Evolutionary conservation across 2,888 invertebrate genomes (phyloP).

Genomic region (Aspidiotus destructor): DNA sequence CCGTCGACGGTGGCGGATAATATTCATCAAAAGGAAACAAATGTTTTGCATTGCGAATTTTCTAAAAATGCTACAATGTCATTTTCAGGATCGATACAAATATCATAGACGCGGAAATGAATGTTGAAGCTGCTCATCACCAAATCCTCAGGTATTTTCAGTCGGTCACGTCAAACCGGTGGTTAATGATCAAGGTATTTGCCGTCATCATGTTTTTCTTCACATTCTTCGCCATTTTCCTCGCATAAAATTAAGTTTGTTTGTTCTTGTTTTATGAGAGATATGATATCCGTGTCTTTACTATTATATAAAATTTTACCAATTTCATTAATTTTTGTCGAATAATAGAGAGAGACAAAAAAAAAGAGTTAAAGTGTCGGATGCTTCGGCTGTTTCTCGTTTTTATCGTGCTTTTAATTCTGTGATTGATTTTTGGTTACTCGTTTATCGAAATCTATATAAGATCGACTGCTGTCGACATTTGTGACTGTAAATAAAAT

Average conservation of each 20-base stretch:
- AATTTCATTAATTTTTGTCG: neutral
- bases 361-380: neutral
- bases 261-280: neutral
- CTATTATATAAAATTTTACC: neutral
- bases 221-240: conserved; percentile 94
- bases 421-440: conserved; percentile 4
- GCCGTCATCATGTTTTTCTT: conserved; percentile 97
- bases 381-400: neutral
- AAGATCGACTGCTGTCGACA: neutral
- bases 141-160: conserved; percentile 98
- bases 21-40: neutral
- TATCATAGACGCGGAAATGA: conserved; percentile 87
- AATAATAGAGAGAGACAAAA: neutral
- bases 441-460: neutral
- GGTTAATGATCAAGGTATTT: conserved; percentile 99
- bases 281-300: neutral
- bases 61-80: conserved; percentile 36
- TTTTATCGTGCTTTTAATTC: neutral
- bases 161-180: conserved; percentile 90
- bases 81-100: conserved; percentile 80
- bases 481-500: neutral
- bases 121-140: conserved; percentile 94
- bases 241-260: conserved; percentile 55
- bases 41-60: neutral
- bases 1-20: too few species aligned